Base-by-base conservation (phyloP, 2,888 invertebrate species). In the Allygus modestus region DNA sequence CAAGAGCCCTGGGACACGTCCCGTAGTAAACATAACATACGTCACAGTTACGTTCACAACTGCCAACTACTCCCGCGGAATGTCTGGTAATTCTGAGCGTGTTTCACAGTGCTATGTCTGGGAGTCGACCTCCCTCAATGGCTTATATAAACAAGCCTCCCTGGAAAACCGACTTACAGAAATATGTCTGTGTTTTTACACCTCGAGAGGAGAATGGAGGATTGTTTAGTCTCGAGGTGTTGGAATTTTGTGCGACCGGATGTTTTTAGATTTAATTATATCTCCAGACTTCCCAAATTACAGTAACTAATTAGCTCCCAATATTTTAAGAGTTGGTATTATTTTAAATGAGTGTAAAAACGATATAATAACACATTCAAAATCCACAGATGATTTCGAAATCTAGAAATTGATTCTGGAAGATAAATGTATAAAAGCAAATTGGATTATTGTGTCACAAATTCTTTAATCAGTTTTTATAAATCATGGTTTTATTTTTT, bases 271-370 rank as follows among this genome's bases (percentile, higher is more conserved):
- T 26, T 46, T 58, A 20, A 20, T 58, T 58, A 58, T 58, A 23
- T 1, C 58, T 58, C 15, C 23, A 58, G 58, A 58, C 58, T 58
- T 58, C 58, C 58, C 58, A 58, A 58, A 58, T 58, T 58, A 58
- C 58, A 9, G 23, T 58, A 23, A 12, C 58, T 58, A 20, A 58
- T 58, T 58, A 26, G 58, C 26, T 23, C 20, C 2, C 51, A n/a
- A n/a, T n/a, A n/a, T n/a, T n/a, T n/a, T n/a, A n/a, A n/a, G n/a
- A n/a, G n/a, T n/a, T n/a, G n/a, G n/a, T n/a, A n/a, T n/a, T n/a
- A n/a, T n/a, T n/a, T n/a, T n/a, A n/a, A n/a, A n/a, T n/a, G n/a
- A n/a, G n/a, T n/a, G n/a, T n/a, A n/a, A n/a, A n/a, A n/a, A n/a
- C n/a, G n/a, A n/a, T n/a, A n/a, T n/a, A n/a, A n/a, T n/a, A n/a